A percentile compares a stretch with the other conserved stretches of the same genome.
phyloP scores from a whole-genome alignment of 2,888 invertebrate genomes.

The Cataglyphis livida region DNA sequence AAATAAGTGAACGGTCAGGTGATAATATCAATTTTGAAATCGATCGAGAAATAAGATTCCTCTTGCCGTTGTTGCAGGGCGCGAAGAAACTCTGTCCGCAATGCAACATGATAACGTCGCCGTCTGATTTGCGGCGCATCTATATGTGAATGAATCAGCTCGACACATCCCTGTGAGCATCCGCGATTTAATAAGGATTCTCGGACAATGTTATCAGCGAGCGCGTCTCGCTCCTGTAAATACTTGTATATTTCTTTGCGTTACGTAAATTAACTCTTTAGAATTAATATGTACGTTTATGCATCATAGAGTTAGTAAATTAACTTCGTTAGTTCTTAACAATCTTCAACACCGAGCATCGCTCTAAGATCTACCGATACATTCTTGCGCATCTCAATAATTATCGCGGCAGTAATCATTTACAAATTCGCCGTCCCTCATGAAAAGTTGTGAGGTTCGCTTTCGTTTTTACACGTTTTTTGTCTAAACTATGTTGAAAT shows the following conservation, averaged over 20 bases:
- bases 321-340: constrained; percentile 75
- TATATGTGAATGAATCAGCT: constrained; percentile 89
- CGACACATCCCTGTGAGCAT: constrained; percentile 38
- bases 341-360: constrained; percentile 51
- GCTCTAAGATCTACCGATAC: constrained; percentile 1
- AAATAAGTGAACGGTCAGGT: neutral
- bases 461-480: neutral
- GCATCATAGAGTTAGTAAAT: constrained; percentile 82
- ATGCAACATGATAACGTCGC: constrained; percentile 96
- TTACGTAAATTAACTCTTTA: constrained; percentile 80
- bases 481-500: neutral
- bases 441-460: neutral
- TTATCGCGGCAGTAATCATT: neutral
- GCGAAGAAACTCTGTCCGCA: constrained; percentile 97
- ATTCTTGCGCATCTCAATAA: constrained; percentile 10
- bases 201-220: constrained; percentile 23
- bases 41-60: constrained; percentile 18
- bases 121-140: constrained; percentile 94
- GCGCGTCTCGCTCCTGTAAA: constrained; percentile 75
- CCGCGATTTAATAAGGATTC: constrained; percentile 9
- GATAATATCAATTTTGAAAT: neutral
- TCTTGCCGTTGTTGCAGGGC: constrained; percentile 86
- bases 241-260: constrained; percentile 83
- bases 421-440: neutral
- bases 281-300: constrained; percentile 65